Conservation (phyloP, 2,797 vertebrate species). For the Hyperoplus immaculatus region DNA sequence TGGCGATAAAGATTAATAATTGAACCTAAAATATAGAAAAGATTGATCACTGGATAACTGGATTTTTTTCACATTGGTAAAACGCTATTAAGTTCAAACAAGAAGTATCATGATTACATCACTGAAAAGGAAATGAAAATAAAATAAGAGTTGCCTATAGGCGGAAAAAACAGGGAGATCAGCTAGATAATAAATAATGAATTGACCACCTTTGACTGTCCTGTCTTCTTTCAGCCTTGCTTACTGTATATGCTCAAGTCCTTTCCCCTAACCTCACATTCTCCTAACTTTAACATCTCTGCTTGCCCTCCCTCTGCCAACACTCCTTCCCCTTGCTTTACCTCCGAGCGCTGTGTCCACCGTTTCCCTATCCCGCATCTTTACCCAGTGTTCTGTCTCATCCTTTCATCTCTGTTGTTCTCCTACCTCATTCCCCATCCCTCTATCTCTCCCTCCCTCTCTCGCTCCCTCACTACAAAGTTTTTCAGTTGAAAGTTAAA, state of each 20-base stretch:
- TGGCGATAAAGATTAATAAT: too few species aligned
- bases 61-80: background rate
- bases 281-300: conserved; percentile 39
- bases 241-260: conserved; percentile 33
- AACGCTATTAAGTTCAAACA: background rate
- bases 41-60: too few species aligned
- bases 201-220: conserved; percentile 27
- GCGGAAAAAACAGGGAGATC: background rate
- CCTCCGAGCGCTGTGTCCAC: conserved; percentile 54
- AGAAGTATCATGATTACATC: background rate
- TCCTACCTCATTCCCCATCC: conserved; percentile 35
- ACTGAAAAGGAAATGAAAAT: background rate
- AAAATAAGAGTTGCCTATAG: background rate
- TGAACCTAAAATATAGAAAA: too few species aligned
- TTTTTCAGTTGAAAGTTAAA: conserved; percentile 56
- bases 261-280: conserved; percentile 42
- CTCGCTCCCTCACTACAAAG: conserved; percentile 53
- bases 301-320: conserved; percentile 31
- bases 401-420: conserved; percentile 71
- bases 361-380: conserved; percentile 38
- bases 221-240: conserved; percentile 42
- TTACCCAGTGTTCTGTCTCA: conserved; percentile 62
- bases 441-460: conserved; percentile 16
- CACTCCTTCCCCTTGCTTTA: conserved; percentile 20
- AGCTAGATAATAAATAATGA: conserved; percentile 27